These are phyloP conservation scores for Kryptopterus vitreolus DNA, from an alignment of 2,797 vertebrate genomes.

Conservation along the genomic window DNA sequence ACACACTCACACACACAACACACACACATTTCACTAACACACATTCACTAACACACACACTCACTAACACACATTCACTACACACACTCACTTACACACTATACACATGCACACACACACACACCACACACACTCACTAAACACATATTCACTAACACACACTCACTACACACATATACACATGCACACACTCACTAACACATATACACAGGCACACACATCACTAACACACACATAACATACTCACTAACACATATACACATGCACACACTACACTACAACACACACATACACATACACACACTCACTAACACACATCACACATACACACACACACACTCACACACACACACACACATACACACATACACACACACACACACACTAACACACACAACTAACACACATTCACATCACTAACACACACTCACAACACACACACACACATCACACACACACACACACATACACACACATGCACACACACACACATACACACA, in stretches of 20 bases:
- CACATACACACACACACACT: not conserved
- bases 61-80: not conserved
- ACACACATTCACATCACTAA: constrained; percentile 87
- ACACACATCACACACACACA: too few relatives aligned
- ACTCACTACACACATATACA: not conserved
- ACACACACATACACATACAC: not conserved
- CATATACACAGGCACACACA: not conserved
- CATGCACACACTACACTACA: too few relatives aligned
- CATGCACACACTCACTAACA: too few relatives aligned
- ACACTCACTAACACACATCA: too few relatives aligned
- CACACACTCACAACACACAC: not conserved
- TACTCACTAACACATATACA: too few relatives aligned
- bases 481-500: not conserved
- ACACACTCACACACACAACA: not conserved
- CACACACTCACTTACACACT: too few relatives aligned
- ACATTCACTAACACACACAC: constrained; percentile 63
- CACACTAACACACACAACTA: constrained; percentile 78
- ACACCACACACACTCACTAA: too few relatives aligned
- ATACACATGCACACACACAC: not conserved
- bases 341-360: too few relatives aligned
- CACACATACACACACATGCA: not conserved
- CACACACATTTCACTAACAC: constrained; percentile 82
- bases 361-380: not conserved
- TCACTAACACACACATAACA: not conserved
- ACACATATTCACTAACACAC: too few relatives aligned